These are phyloP conservation scores for Hypsopygia costalis DNA, from an alignment of 2,888 invertebrate genomes.

Conservation along the genomic window DNA sequence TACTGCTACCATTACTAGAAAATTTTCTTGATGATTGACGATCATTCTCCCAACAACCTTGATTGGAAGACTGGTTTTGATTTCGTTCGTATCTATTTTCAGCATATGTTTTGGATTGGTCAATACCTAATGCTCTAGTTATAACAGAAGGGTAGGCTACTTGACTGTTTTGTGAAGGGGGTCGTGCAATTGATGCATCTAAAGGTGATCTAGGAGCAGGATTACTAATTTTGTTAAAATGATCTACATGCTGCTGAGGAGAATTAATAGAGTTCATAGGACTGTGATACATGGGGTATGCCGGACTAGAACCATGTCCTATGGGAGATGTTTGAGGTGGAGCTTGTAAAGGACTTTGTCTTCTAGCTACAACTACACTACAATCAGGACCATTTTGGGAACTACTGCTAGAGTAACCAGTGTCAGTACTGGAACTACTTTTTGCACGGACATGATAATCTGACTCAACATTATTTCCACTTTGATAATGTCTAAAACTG, in stretches of 20 bases:
- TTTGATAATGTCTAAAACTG: conserved; percentile 83
- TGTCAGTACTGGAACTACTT: conserved; percentile 82
- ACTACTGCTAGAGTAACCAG: conserved; percentile 82
- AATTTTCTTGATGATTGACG: conserved; percentile 72
- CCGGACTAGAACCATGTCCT: conserved; percentile 88
- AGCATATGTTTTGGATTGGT: conserved; percentile 77
- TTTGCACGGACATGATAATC: conserved; percentile 83
- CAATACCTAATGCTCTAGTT: conserved; percentile 84
- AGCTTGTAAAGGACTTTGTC: conserved; percentile 85
- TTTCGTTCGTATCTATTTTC: conserved; percentile 79
- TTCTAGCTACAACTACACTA: conserved; percentile 82
- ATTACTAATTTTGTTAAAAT: conserved; percentile 69
- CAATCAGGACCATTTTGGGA: conserved; percentile 85
- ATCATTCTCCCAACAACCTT: conserved; percentile 82
- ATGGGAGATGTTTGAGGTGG: conserved; percentile 87
- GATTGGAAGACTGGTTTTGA: conserved; percentile 65
- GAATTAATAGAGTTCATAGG: conserved; percentile 89
- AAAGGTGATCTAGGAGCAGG: conserved; percentile 85
- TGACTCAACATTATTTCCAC: conserved; percentile 79
- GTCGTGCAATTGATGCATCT: conserved; percentile 84
- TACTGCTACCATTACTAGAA: conserved; percentile 56
- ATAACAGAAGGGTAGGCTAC: conserved; percentile 92
- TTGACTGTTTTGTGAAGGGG: conserved; percentile 80
- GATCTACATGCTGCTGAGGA: conserved; percentile 84
- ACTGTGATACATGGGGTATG: conserved; percentile 92